phyloP scores from a whole-genome alignment of 2,888 invertebrate species.

The Epinotia bilunana region DNA sequence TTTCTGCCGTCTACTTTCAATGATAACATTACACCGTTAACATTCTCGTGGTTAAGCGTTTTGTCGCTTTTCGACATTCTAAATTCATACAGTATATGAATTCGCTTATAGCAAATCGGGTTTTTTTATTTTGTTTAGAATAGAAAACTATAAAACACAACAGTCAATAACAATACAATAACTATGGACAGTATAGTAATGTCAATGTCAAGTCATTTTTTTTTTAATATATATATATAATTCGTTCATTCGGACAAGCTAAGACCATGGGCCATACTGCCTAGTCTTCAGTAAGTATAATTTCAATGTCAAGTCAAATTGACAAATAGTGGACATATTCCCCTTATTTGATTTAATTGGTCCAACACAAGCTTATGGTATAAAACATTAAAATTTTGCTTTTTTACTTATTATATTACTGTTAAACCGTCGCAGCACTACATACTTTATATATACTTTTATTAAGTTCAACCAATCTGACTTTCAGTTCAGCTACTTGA shows the following conservation, averaged over 20 bases:
- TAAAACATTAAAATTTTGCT: neutral
- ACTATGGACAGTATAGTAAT: no score
- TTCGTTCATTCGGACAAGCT: no score
- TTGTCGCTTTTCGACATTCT: constrained; percentile 48
- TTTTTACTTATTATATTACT: no score
- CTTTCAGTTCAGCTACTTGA: neutral
- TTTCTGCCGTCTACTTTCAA: constrained; percentile 62
- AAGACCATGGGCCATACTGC: no score
- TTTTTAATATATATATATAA: no score
- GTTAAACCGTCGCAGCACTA: neutral
- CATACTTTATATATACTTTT: constrained; percentile 3
- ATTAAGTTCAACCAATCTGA: neutral
- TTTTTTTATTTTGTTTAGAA: constrained; percentile 8
- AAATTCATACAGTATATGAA: neutral
- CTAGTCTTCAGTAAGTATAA: no score
- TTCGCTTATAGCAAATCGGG: neutral
- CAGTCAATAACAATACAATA: no score
- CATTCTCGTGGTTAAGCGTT: constrained; percentile 66
- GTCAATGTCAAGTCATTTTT: neutral
- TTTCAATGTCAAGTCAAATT: neutral
- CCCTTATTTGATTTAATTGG: neutral
- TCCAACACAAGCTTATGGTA: neutral
- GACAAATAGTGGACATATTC: neutral
- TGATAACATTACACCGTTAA: constrained; percentile 70
- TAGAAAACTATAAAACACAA: neutral